These are phyloP conservation scores for Blera fallax DNA, from an alignment of 2,888 invertebrate species.

Conservation along the genomic window DNA sequence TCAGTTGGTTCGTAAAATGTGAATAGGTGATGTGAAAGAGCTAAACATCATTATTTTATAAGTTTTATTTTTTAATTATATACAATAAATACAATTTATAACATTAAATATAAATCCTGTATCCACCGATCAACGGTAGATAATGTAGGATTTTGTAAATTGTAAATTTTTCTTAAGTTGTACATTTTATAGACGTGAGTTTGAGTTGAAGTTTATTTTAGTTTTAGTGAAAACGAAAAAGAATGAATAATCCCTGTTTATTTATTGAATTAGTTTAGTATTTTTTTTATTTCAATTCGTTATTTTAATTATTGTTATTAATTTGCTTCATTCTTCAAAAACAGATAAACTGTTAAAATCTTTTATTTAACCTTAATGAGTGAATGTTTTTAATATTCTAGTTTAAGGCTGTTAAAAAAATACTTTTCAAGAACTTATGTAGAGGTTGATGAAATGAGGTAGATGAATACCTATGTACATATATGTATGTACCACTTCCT, in stretches of 20 bases:
- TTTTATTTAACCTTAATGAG: not conserved
- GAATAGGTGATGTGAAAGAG: constrained; percentile 1
- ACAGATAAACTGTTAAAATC: constrained; percentile 2
- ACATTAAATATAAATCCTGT: not conserved
- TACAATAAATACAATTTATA: not conserved
- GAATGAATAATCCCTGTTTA: constrained; percentile 3
- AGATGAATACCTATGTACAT: too few relatives aligned
- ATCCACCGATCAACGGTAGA: not conserved
- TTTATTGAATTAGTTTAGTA: not conserved
- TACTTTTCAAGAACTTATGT: too few relatives aligned
- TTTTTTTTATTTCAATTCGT: not conserved
- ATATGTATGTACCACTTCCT: too few relatives aligned
- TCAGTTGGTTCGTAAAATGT: constrained; percentile 5
- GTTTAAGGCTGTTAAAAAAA: too few relatives aligned
- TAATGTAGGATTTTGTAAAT: not conserved
- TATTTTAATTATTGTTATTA: constrained; percentile 12
- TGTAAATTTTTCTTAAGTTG: not conserved
- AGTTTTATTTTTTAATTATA: not conserved
- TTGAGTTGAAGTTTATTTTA: not conserved
- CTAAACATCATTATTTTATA: not conserved
- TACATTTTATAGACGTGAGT: not conserved
- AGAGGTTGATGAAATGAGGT: too few relatives aligned
- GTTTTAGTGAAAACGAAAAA: not conserved
- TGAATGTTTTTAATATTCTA: not conserved
- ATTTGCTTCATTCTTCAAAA: constrained; percentile 8